phyloP scores from a whole-genome alignment of 2,113 vertebrate species.

The Sapayoa aenigma region DNA sequence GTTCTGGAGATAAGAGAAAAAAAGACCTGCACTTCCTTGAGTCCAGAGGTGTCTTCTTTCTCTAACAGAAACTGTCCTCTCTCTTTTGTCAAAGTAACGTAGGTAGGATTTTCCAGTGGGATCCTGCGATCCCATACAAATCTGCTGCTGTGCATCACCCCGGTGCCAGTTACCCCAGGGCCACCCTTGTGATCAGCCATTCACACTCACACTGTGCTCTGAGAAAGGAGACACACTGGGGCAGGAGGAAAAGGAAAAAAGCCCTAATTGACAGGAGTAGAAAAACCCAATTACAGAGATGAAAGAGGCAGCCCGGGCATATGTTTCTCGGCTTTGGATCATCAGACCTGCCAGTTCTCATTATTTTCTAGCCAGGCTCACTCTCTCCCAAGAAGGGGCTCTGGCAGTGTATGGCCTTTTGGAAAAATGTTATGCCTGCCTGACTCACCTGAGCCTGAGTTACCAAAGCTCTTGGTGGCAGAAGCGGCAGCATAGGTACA shows the following conservation, averaged over 20 bases:
- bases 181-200: conserved; percentile 5
- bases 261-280: conserved; percentile 48
- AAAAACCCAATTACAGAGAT: conserved; percentile 64
- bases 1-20: background rate
- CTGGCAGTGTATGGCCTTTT: background rate
- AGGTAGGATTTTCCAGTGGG: background rate
- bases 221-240: background rate
- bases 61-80: background rate
- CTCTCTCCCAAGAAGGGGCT: background rate
- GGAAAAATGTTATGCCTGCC: background rate
- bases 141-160: background rate
- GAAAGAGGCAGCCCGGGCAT: conserved; percentile 52
- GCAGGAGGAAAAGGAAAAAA: background rate
- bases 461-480: background rate
- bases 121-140: background rate
- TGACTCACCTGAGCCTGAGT: background rate
- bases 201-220: background rate
- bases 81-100: background rate
- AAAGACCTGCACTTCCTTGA: background rate
- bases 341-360: conserved; percentile 52
- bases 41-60: background rate
- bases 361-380: conserved; percentile 48
- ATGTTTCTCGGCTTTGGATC: conserved; percentile 53
- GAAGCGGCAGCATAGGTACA: background rate
- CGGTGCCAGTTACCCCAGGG: background rate